Base-by-base conservation (phyloP, 2,113 vertebrate species). In the Motacilla tschutschensis region DNA sequence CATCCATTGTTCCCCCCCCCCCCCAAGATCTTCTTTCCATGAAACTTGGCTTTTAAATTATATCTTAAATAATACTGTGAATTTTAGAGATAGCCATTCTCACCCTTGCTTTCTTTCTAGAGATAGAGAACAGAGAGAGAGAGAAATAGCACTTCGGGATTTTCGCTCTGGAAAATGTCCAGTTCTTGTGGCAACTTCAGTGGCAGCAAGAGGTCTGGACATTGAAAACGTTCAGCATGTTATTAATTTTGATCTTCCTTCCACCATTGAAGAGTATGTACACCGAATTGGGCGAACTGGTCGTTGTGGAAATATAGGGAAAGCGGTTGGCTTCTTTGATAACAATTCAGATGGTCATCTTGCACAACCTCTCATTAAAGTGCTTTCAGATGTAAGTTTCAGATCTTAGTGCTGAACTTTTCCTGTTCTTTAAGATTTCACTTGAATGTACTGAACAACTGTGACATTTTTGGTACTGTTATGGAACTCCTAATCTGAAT, bases 281-380 rank as follows among this genome's bases (percentile, higher is more conserved):
- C 98, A 99, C 90, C 97, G 98, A 35, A 99, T 99, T 54, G 99
- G 98, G 36, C 97, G 98, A 65, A 99, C 98, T 17, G 99, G 98
- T 18, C 98, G 98, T 46, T 99, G 99, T 57, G 99, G 99, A 25
- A 99, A 99, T 93, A 97, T 38, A 8, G 99, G 99, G 55, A 97
- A 94, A 89, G 98, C 99, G 0, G 81, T 99, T 94, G 98, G 98
- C 17, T 99, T 99, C 95, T 99, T 98, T 57, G 98, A 99, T 95
- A 91, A 92, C 1, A 87, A 60, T 6, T 70, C 84, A 4, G 98
- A 99, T 76, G n/a, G 65, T 31, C 96, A 93, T 17, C 67, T 99
- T 90, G 98, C 98, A 43, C 95, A 89, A 1, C 91, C 97, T 36
- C 94, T 99, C 17, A 83, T 99, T 73, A 98, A 98, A 86, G 95